These are phyloP conservation scores for Bombus sylvicola DNA, from an alignment of 1,140 invertebrate genomes.

Conservation along the genomic window DNA sequence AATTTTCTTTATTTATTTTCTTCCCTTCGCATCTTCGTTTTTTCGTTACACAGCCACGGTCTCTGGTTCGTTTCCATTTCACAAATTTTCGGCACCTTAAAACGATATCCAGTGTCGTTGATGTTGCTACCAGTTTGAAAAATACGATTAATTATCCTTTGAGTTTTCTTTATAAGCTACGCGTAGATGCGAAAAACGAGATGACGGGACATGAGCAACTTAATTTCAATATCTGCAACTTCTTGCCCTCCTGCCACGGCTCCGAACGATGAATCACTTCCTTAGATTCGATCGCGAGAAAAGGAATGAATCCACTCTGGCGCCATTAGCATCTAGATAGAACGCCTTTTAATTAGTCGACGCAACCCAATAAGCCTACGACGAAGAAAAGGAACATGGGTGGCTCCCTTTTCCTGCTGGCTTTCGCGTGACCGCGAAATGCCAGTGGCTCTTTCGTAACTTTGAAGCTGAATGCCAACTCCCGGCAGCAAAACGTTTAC, in stretches of 20 bases:
- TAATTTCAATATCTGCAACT: not conserved
- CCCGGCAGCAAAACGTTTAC: slow-evolving; percentile 52
- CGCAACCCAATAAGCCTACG: slow-evolving; percentile 34
- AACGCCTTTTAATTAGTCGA: slow-evolving; percentile 29
- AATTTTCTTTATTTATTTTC: slow-evolving; percentile 19
- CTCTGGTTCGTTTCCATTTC: too few species aligned
- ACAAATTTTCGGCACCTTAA: not conserved
- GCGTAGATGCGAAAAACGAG: not conserved
- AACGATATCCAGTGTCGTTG: too few species aligned
- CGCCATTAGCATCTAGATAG: slow-evolving; percentile 34
- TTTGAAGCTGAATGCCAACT: slow-evolving; percentile 45
- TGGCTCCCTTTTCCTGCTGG: not conserved
- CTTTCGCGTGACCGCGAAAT: slow-evolving; percentile 7
- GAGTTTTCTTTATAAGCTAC: too few species aligned
- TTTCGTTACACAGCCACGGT: too few species aligned
- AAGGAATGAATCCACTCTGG: slow-evolving; percentile 23
- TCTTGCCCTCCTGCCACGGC: not conserved
- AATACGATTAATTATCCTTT: not conserved
- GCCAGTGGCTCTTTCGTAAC: slow-evolving; percentile 40
- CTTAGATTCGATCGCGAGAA: not conserved
- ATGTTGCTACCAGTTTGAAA: not conserved
- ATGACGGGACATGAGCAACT: not conserved
- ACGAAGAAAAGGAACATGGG: not conserved
- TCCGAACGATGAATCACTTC: not conserved
- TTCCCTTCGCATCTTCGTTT: not conserved